Percentiles rank a stretch among this genome's conserved stretches.
Conservation (phyloP, 1,140 invertebrate genomes). For the Branchinecta lynchi region DNA sequence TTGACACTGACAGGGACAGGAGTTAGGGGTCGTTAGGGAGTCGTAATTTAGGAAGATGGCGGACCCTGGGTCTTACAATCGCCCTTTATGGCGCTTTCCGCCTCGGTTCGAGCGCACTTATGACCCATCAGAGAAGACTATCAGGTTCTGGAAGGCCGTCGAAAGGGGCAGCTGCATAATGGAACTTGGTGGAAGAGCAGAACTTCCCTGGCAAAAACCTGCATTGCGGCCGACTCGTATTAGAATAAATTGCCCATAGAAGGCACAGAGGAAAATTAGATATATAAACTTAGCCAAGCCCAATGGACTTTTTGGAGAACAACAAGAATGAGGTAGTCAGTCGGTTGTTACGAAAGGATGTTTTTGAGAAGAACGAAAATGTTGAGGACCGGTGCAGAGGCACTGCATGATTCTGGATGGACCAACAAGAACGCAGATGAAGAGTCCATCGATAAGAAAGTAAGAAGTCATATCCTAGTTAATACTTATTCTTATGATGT, state of each 20-base stretch:
- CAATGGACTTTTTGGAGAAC: too few relatives aligned
- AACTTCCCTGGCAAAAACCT: neutral
- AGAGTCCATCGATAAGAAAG: too few relatives aligned
- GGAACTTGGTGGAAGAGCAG: neutral
- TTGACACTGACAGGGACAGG: neutral
- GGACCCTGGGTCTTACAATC: slow-evolving; percentile 9
- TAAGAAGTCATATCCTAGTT: too few relatives aligned
- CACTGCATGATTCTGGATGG: too few relatives aligned
- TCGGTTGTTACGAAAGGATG: too few relatives aligned
- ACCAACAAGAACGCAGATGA: too few relatives aligned
- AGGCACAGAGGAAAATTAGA: neutral
- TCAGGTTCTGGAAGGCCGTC: neutral
- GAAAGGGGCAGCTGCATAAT: neutral
- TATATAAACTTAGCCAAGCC: too few relatives aligned
- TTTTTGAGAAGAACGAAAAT: too few relatives aligned
- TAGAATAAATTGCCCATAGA: neutral
- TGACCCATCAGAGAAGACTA: slow-evolving; percentile 6
- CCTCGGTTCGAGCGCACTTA: slow-evolving; percentile 2
- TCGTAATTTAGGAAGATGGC: slow-evolving; percentile 9
- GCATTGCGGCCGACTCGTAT: neutral
- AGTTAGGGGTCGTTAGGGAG: slow-evolving; percentile 6
- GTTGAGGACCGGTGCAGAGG: too few relatives aligned
- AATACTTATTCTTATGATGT: too few relatives aligned
- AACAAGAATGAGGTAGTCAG: too few relatives aligned
- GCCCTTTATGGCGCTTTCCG: slow-evolving; percentile 3